Evolutionary conservation across 2,888 invertebrate genomes (phyloP), one percentile per base, ranked within the genome.

Genomic region (Acanthoscelides obtectus): DNA sequence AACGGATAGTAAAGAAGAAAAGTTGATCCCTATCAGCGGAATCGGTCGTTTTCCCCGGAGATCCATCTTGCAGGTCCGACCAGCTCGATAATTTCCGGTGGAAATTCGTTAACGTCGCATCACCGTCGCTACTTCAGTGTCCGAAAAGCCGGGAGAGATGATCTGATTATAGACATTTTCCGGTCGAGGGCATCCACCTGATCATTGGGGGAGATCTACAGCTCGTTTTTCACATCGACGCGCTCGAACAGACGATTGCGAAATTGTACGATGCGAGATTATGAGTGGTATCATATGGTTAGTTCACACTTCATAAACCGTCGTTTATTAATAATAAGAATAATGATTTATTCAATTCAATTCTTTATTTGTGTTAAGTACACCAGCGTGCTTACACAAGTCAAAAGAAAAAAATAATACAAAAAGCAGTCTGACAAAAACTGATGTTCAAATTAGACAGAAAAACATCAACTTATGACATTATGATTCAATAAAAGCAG

Each of bases 101-200:
- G 45, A 45, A 45, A 45, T 45, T 45, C 45, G 45, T 45, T 45
- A 45, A 45, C 45, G 45, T 45, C 45, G 45, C 45, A 45, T 45
- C 45, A 45, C 12, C 45, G 45, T 45, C 8, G 45, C 45, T 45
- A 17, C 45, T 6, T 45, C 45, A 12, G 45, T 45, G 45, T 45
- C 45, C 45, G 45, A 45, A 45, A 12, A 45, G 45, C 45, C 20
- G 67, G 67, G 22, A 21, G 72, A 75, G 73, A 75, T 75, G 75
- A 75, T 77, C 75, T 66, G 76, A 77, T 77, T 75, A 77, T 75
- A 72, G 73, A 72, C 73, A 77, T 75, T 77, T 77, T 77, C 76
- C 76, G 71, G 75, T 64, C 74, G 76, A 74, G 70, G 65, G 73
- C 67, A 69, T 71, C 74, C 76, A 77, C 76, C 76, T 77, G 76